Percentiles rank a stretch among this genome's conserved stretches.
Conservation (phyloP, 2,888 invertebrate species). For the Mechanitis mazaeus region DNA sequence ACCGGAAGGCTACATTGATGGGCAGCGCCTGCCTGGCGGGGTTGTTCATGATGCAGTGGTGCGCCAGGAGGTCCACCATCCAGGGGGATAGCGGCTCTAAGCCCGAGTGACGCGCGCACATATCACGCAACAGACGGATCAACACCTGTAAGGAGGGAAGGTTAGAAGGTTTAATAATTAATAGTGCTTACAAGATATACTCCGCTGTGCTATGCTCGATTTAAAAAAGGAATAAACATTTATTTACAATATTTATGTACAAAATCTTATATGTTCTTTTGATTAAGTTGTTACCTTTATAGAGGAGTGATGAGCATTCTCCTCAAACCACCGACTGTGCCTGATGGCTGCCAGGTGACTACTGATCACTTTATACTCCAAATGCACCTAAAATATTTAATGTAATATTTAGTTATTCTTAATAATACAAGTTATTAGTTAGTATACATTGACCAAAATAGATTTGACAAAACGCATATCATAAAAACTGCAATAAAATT, state of each 20-base stretch:
- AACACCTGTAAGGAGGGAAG: constrained; percentile 74
- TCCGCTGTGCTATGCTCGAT: too few relatives aligned
- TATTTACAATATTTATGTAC: too few relatives aligned
- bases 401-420: too few relatives aligned
- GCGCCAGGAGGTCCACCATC: constrained; percentile 97
- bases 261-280: background rate
- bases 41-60: constrained; percentile 97
- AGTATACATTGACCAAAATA: too few relatives aligned
- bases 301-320: constrained; percentile 97
- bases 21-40: constrained; percentile 94
- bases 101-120: constrained; percentile 92
- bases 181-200: too few relatives aligned
- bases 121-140: constrained; percentile 94
- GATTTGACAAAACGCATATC: too few relatives aligned
- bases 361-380: constrained; percentile 86
- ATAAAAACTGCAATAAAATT: too few relatives aligned
- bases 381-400: constrained; percentile 69
- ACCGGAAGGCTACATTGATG: constrained; percentile 92
- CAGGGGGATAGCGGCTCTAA: constrained; percentile 95
- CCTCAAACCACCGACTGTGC: constrained; percentile 98
- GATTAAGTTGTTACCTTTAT: constrained; percentile 80
- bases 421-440: too few relatives aligned
- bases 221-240: too few relatives aligned
- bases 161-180: background rate
- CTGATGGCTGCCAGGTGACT: constrained; percentile 95